A percentile compares a stretch with the other conserved stretches of the same genome.
These are phyloP conservation scores for Alcedo quadribrachys DNA, from an alignment of 2,797 vertebrate species.

Conservation along the genomic window DNA sequence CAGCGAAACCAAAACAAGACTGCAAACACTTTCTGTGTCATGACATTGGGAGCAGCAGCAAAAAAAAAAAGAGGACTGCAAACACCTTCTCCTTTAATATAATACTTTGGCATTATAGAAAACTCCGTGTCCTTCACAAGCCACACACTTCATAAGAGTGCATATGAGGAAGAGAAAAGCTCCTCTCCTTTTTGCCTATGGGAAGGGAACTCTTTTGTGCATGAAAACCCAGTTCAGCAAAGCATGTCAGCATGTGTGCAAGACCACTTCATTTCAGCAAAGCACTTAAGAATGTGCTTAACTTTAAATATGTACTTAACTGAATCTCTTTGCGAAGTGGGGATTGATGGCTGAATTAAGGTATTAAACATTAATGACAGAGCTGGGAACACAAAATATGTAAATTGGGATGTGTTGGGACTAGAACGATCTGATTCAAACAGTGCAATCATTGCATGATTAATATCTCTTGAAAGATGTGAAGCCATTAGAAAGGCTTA, in stretches of 20 bases:
- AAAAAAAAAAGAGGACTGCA: background rate
- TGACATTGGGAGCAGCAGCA: background rate
- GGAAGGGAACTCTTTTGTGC: background rate
- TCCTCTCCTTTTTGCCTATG: background rate
- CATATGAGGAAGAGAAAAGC: background rate
- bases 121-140: background rate
- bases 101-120: background rate
- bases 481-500: background rate
- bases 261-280: background rate
- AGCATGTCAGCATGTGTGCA: background rate
- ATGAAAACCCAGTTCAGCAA: background rate
- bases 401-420: constrained; percentile 10
- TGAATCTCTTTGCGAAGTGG: constrained; percentile 21
- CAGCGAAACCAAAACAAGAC: background rate
- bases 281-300: background rate
- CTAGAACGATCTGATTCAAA: constrained; percentile 42
- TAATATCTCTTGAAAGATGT: background rate
- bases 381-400: constrained; percentile 48
- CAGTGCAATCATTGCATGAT: background rate
- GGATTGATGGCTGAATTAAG: constrained; percentile 44
- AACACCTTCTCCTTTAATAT: background rate
- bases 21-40: background rate
- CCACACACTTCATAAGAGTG: background rate
- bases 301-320: constrained; percentile 36
- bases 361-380: constrained; percentile 45